Base-by-base conservation (phyloP, 2,113 vertebrate genomes). In the Pelmatolapia mariae region DNA sequence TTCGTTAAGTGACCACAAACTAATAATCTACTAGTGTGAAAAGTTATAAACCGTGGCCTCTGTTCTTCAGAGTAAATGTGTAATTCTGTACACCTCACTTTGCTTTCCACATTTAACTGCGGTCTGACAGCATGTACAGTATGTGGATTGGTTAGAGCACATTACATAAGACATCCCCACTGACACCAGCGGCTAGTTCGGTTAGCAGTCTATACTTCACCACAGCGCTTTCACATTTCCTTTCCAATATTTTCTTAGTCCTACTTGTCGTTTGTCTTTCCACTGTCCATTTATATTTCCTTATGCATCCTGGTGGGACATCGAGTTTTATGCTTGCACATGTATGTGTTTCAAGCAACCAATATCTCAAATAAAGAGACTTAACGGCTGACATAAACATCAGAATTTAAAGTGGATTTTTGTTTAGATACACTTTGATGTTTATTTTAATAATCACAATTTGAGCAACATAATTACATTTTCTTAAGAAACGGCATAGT, bases 111-210 rank as follows among this genome's bases (percentile, higher is more conserved):
- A 78, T 78, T 59, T 73, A 43, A 88, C 81, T 87, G 89, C 11
- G 87, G 87, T 90, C 73, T 85, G 57, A 88, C 63, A 76, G 86
- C 36, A 76, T 84, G 84, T 66, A 78, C 87, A 86, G 57, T 78
- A 66, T 83, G 81, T 15, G 68, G 82, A 26, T 82, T 84, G 83
- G 87, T 33, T 26, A 57, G 80, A 66, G 79, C n/a, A 5, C 12
- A 63, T 89, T 86, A 84, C 71, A 61, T 52, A 87, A 83, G 16
- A 84, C 50, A 56, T 80, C 84, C 81, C 86, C 16, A 5, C 10
- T 91, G 83, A 81, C 91, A 91, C 89, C 82, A 92, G 86, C 68
- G 76, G 56, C 12, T 18, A 36, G 18, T 81, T 63, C 47, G 53
- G 82, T 54, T 80, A 81, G 8, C 8, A 82, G 53, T 87, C 33